Evolutionary conservation across 92 coral and sea anemone species (phyloP), one percentile per base, ranked within the genome.

Genomic region (Pocillopora meandrina): DNA sequence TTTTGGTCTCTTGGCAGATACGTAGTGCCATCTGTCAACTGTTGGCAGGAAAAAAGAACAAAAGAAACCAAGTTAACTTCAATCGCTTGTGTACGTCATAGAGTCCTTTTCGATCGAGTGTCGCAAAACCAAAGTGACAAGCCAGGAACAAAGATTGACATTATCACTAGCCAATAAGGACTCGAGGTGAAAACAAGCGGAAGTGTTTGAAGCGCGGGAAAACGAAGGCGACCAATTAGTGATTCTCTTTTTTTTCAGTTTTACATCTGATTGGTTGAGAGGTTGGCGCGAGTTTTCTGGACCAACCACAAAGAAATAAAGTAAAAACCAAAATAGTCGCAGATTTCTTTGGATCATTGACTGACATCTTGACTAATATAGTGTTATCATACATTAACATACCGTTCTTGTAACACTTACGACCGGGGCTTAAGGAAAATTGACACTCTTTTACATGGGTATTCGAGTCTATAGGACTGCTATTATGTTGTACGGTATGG

Each of bases 21-120:
- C 93, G 79, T 83, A 95, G 82, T 93, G 95, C 98, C 95, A 93
- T 86, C 91, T 92, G 74, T 78, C 85, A 76, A 92, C 98, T 95
- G 88, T 68, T 77, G 58, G 58, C 72, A 31, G 55, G 67, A 87
- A 86, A 72, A 69, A 62, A 77, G 72, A 72, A 80, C 36, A 42
- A 65, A 19, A 71, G 71, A 68, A 47, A 71, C 60, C 20, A 26
- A 47, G 13, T 23, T 2, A n/a, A n/a, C 56, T 49, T 61, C 17
- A 35, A 7, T 9, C 36, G 31, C 35, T 21, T 20, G 35, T 2
- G 33, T 12, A 21, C 34, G 52, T 42, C 8, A 42, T 42, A 42
- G 8, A 42, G 52, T 5, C 52, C 8, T 42, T 42, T 42, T 3
- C 52, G 52, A 42, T 42, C 8, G 52, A 42, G 52, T 42, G 52